These are phyloP conservation scores for Coptodon bakossiorum DNA, from an alignment of 2,113 vertebrate genomes.

Conservation along the genomic window DNA sequence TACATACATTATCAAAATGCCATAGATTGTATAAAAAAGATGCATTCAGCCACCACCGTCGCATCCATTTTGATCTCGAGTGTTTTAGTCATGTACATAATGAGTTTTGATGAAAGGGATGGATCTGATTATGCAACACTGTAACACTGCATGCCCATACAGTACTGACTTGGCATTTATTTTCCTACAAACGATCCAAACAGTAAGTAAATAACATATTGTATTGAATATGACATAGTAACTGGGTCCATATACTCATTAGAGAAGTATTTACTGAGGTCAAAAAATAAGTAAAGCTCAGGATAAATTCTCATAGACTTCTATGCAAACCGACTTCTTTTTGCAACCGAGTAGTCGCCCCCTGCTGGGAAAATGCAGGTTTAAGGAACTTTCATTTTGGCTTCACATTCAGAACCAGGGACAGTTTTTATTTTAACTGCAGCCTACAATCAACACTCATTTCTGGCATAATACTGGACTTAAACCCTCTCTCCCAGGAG, in stretches of 20 bases:
- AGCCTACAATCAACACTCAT: neutral
- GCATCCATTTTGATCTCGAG: neutral
- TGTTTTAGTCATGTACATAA: neutral
- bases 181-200: neutral
- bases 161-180: neutral
- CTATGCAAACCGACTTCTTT: neutral
- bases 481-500: neutral
- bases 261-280: neutral
- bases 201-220: neutral
- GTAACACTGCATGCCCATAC: neutral
- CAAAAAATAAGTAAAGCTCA: neutral
- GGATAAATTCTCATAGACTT: neutral
- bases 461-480: rapidly evolving
- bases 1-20: neutral
- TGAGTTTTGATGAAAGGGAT: neutral
- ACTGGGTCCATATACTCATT: neutral
- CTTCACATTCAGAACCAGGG: neutral
- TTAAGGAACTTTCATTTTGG: neutral
- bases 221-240: neutral
- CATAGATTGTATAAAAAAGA: neutral
- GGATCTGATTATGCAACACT: neutral
- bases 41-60: neutral
- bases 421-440: neutral
- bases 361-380: neutral
- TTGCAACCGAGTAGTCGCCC: neutral